Conservation (phyloP, 2,113 vertebrate genomes). For the Tachycineta bicolor region DNA sequence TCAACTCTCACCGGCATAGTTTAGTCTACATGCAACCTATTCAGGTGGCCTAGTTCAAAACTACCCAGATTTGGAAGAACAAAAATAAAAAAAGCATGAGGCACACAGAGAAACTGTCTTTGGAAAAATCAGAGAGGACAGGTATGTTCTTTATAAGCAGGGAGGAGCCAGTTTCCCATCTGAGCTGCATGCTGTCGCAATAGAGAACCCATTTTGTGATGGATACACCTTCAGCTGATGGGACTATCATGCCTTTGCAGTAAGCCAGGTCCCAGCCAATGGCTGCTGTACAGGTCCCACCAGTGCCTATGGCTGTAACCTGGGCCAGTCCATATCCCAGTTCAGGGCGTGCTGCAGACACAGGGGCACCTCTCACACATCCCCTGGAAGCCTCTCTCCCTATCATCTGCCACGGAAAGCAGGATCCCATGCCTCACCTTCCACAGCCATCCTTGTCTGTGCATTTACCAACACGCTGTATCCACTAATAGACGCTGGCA, state of each 20-base stretch:
- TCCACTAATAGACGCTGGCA: accelerated
- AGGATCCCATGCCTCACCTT: not conserved
- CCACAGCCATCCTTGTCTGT: not conserved
- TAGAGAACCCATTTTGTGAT: not conserved
- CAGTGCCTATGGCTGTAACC: not conserved
- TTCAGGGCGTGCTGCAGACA: accelerated
- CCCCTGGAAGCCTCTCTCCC: not conserved
- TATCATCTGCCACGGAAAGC: not conserved
- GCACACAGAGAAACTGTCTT: not conserved
- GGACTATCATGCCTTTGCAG: not conserved
- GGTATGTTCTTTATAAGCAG: not conserved
- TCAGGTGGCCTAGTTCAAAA: not conserved
- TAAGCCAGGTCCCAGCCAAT: not conserved
- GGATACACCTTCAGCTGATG: not conserved
- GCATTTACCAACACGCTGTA: not conserved
- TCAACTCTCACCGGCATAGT: not conserved
- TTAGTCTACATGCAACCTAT: not conserved
- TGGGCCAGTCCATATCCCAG: not conserved
- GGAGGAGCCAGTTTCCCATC: not conserved
- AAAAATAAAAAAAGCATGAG: not conserved
- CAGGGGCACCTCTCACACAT: not conserved
- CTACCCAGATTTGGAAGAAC: not conserved
- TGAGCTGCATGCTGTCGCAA: not conserved
- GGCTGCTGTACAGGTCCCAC: not conserved
- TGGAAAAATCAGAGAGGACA: not conserved